Percentiles rank a stretch among this genome's conserved stretches.
phyloP scores from a whole-genome alignment of 2,888 invertebrate species.

The Lochmaea capreae region DNA sequence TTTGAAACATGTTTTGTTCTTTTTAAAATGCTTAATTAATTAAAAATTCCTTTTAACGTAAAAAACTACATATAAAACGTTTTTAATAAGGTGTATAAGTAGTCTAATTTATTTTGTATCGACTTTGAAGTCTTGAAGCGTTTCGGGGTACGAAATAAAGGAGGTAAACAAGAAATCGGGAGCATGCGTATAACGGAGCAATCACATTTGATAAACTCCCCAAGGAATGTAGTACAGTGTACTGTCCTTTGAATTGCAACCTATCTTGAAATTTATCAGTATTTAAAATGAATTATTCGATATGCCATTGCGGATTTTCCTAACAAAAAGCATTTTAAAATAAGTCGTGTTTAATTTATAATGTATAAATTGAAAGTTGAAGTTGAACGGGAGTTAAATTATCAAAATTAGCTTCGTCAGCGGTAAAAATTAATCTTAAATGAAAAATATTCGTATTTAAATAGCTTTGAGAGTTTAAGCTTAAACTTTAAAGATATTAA shows the following conservation, averaged over 20 bases:
- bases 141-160: constrained; percentile 32
- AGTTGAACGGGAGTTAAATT: too few species aligned
- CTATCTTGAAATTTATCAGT: constrained; percentile 39
- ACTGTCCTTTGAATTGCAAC: constrained; percentile 41
- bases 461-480: too few species aligned
- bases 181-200: constrained; percentile 53
- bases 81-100: constrained; percentile 30
- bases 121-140: constrained; percentile 54
- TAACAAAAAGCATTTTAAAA: not conserved
- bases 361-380: not conserved
- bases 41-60: not conserved
- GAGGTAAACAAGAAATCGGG: constrained; percentile 38
- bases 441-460: too few species aligned
- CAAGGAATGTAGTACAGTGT: constrained; percentile 47
- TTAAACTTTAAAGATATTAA: too few species aligned
- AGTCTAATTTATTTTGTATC: constrained; percentile 47
- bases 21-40: not conserved
- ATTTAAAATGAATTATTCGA: constrained; percentile 20
- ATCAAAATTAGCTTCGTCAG: too few species aligned
- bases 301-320: not conserved
- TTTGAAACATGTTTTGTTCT: too few species aligned
- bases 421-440: too few species aligned
- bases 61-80: constrained; percentile 3
- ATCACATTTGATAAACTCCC: constrained; percentile 54
- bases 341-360: not conserved